Base-by-base conservation (phyloP, 2,113 vertebrate genomes). In the Hyaena hyaena region DNA sequence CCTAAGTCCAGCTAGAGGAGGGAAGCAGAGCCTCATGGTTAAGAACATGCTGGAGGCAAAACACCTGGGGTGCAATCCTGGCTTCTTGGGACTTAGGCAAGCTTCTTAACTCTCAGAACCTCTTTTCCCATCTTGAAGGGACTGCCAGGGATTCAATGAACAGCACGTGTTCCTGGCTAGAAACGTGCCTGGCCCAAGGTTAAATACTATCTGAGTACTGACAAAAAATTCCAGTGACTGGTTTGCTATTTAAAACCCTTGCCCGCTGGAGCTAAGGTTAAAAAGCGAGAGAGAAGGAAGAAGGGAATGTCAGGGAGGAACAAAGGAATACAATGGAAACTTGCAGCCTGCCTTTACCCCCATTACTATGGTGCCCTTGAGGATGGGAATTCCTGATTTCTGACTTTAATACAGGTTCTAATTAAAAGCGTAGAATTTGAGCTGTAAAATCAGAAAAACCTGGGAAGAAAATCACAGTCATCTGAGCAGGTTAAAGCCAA, bases 381-480 rank as follows among this genome's bases (percentile, higher is more conserved):
- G 10, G 26, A 2, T 28, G 43, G 50, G 63, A 91, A 31, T 69
- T 69, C 17, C 77, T 73, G 53, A 68, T 65, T 50, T 80, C 31
- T 31, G 17, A 15, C 35, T 86, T 95, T 89, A 83, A 88, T 48
- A 80, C 10, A 10, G n/a, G 19, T 81, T 71, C 73, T 91, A 77
- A 93, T 73, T 55, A 95, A 97, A 95, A 82, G 19, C 61, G 33
- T 66, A 31, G 24, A 2, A 71, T 90, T 39, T 63, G 16, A 80
- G 65, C 81, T n/a, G 28, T 65, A 68, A 93, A 95, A 79, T 48
- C 68, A 65, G 85, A 85, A n/a, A 77, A 93, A 66, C 58, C 43
- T 61, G 43, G 68, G 28, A 91, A 91, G 43, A 81, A 86, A 81
- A 50, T 12, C 15, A 10, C 19, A 53, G 39, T 65, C 28, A 33